phyloP scores from a whole-genome alignment of 2,888 invertebrate species.

The Nowickia ferox region DNA sequence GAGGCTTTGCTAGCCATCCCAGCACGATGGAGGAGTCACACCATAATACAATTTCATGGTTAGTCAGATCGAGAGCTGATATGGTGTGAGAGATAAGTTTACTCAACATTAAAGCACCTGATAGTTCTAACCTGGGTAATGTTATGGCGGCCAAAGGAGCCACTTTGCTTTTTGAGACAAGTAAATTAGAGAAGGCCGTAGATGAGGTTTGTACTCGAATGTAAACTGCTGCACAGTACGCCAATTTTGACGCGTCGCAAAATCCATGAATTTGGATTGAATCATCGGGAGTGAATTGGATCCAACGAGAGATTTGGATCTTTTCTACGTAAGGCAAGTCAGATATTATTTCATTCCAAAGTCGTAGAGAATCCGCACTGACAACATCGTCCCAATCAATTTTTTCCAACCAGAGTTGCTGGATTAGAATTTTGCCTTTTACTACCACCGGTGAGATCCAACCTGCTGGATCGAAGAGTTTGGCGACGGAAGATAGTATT shows the following conservation, averaged over 20 bases:
- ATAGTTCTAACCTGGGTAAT: neutral
- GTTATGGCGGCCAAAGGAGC: neutral
- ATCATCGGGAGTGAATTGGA: neutral
- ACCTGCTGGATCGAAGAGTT: no score
- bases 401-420: no score
- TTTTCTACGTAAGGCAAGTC: no score
- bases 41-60: neutral
- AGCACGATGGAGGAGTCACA: constrained; percentile 1
- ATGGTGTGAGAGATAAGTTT: neutral
- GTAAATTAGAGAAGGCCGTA: neutral
- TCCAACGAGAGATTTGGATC: constrained; percentile 2
- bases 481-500: no score
- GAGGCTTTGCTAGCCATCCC: neutral
- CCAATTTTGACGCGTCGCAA: constrained; percentile 1
- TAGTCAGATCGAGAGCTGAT: neutral
- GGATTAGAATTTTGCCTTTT: no score
- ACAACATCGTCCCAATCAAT: no score
- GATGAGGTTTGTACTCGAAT: neutral
- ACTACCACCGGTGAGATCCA: no score
- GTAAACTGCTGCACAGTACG: constrained; percentile 1
- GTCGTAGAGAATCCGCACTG: no score
- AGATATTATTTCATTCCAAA: no score
- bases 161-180: neutral
- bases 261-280: neutral
- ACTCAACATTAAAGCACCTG: neutral